A percentile compares a stretch with the other conserved stretches of the same genome.
Evolutionary conservation across 2,888 invertebrate genomes (phyloP).

Genomic region (Cremastinae sp.): DNA sequence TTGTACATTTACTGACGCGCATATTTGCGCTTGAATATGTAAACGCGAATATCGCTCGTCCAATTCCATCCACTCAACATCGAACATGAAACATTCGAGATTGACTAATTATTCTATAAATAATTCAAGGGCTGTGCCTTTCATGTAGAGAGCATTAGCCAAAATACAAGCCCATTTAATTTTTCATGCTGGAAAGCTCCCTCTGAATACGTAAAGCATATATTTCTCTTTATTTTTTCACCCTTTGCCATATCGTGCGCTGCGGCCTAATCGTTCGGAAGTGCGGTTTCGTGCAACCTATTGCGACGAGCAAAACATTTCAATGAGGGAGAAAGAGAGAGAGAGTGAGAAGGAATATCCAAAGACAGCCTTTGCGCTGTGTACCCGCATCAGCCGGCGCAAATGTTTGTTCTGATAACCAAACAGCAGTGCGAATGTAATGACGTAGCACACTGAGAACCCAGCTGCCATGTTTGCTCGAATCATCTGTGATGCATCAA

Average conservation of each 20-base stretch:
- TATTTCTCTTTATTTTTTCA: slow-evolving; percentile 9
- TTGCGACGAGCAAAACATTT: slow-evolving; percentile 22
- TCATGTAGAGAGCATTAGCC: slow-evolving; percentile 58
- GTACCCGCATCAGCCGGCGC: slow-evolving; percentile 31
- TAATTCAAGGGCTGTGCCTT: slow-evolving; percentile 51
- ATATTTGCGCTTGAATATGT: not conserved
- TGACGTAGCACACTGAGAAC: not conserved
- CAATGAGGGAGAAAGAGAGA: slow-evolving; percentile 11
- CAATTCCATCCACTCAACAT: slow-evolving; percentile 8
- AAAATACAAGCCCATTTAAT: slow-evolving; percentile 56
- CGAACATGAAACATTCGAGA: slow-evolving; percentile 51
- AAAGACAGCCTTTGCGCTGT: not conserved
- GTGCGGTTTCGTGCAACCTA: slow-evolving; percentile 19
- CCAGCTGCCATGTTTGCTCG: too few species aligned
- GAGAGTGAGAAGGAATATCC: not conserved
- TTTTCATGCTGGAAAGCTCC: slow-evolving; percentile 55
- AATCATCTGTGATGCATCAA: too few species aligned
- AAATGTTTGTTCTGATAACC: slow-evolving; percentile 31
- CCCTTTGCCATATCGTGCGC: slow-evolving; percentile 3
- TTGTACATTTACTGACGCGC: not conserved
- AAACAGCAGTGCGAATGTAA: slow-evolving; percentile 32
- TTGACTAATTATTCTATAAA: slow-evolving; percentile 63
- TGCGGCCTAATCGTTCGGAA: slow-evolving; percentile 13
- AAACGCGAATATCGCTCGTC: not conserved
- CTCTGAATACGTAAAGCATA: slow-evolving; percentile 32